Conservation (phyloP, 2,113 vertebrate genomes). For the Dicrurus megarhynchus region DNA sequence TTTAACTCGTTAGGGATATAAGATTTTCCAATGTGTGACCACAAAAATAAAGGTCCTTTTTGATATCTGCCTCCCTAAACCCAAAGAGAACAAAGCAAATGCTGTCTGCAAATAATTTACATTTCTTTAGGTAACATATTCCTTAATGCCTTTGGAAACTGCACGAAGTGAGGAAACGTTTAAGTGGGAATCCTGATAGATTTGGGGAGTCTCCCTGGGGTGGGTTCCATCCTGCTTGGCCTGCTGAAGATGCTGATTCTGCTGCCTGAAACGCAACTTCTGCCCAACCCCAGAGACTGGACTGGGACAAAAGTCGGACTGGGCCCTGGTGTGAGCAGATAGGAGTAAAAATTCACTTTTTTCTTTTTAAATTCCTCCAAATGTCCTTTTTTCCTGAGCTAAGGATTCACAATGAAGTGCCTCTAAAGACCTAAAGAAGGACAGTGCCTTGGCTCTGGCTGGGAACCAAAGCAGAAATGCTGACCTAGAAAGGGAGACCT, state of each 20-base stretch:
- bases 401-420: too few relatives aligned
- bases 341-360: not conserved
- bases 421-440: not conserved
- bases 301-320: not conserved
- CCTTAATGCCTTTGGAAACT: not conserved
- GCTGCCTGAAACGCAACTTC: not conserved
- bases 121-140: not conserved
- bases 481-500: not conserved
- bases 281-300: not conserved
- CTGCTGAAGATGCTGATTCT: not conserved
- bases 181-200: not conserved
- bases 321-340: too few relatives aligned
- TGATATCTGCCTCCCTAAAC: not conserved
- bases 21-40: not conserved
- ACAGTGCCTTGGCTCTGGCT: not conserved
- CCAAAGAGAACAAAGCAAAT: not conserved
- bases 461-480: not conserved
- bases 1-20: not conserved
- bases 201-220: not conserved
- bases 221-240: not conserved
- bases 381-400: not conserved
- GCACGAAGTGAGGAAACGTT: not conserved
- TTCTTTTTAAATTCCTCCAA: not conserved
- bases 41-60: not conserved
- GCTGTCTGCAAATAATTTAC: not conserved